phyloP scores from a whole-genome alignment of 2,888 invertebrate genomes.

The Drosophila anomelani region DNA sequence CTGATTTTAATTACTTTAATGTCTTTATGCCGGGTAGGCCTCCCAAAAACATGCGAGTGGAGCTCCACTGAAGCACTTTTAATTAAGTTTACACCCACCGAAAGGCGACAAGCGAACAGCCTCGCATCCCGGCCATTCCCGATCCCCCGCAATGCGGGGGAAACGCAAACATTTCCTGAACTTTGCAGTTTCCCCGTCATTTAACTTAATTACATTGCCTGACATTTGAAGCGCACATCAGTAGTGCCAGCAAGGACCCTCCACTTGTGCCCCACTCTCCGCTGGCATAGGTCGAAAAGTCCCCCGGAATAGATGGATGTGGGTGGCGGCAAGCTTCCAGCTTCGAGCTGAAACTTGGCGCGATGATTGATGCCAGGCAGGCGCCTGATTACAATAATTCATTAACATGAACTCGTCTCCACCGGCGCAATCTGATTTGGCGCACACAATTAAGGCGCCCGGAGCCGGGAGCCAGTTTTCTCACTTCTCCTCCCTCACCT shows the following conservation, averaged over 20 bases:
- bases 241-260: constrained; percentile 22
- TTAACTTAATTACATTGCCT: constrained; percentile 74
- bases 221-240: constrained; percentile 57
- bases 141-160: constrained; percentile 7
- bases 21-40: constrained; percentile 48
- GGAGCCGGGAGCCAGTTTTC: constrained; percentile 6
- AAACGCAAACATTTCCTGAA: constrained; percentile 57
- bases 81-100: constrained; percentile 67
- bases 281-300: constrained; percentile 45
- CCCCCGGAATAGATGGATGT: constrained; percentile 21
- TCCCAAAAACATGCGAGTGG: constrained; percentile 43
- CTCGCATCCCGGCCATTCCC: constrained; percentile 22
- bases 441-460: constrained; percentile 15
- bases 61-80: constrained; percentile 58
- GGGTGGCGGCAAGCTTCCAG: neutral
- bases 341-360: constrained; percentile 37
- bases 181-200: constrained; percentile 71
- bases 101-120: constrained; percentile 11
- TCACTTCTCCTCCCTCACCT: constrained; percentile 81
- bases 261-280: constrained; percentile 12
- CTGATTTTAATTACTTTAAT: constrained; percentile 71
- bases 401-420: constrained; percentile 50
- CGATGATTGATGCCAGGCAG: constrained; percentile 61
- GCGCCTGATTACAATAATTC: constrained; percentile 70
- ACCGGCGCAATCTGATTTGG: constrained; percentile 23